Conservation (phyloP, 2,113 vertebrate genomes). For the Hippocampus abdominalis region DNA sequence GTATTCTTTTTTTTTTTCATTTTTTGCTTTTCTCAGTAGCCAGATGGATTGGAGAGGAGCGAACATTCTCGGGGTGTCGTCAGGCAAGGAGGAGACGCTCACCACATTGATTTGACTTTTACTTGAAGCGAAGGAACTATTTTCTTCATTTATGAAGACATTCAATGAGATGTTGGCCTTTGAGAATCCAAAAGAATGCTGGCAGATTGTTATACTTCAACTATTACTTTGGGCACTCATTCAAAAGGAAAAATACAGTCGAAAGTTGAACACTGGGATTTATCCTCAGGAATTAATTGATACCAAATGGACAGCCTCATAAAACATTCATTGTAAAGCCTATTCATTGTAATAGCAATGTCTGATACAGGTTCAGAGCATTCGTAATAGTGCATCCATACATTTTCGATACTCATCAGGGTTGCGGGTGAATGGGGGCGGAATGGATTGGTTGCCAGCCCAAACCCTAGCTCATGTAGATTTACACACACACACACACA, state of each 20-base stretch:
- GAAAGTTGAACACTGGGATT: not conserved
- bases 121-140: constrained; percentile 54
- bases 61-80: constrained; percentile 5
- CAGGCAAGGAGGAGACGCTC: constrained; percentile 2
- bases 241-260: not conserved
- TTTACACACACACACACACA: too few species aligned
- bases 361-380: too few species aligned
- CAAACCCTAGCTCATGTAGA: too few species aligned
- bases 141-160: constrained; percentile 42
- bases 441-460: too few species aligned
- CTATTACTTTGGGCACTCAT: not conserved
- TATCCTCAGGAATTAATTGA: too few species aligned
- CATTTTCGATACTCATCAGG: too few species aligned
- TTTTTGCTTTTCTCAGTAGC: constrained; percentile 13
- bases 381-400: too few species aligned
- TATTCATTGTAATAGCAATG: too few species aligned
- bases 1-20: constrained; percentile 12
- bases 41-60: constrained; percentile 14
- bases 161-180: not conserved
- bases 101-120: constrained; percentile 3
- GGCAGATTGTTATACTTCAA: not conserved
- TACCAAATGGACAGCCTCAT: too few species aligned
- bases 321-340: too few species aligned
- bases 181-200: not conserved
- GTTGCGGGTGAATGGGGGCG: too few species aligned